Base-by-base conservation (phyloP, 2,888 invertebrate species). In the Protodeltote pygarga region DNA sequence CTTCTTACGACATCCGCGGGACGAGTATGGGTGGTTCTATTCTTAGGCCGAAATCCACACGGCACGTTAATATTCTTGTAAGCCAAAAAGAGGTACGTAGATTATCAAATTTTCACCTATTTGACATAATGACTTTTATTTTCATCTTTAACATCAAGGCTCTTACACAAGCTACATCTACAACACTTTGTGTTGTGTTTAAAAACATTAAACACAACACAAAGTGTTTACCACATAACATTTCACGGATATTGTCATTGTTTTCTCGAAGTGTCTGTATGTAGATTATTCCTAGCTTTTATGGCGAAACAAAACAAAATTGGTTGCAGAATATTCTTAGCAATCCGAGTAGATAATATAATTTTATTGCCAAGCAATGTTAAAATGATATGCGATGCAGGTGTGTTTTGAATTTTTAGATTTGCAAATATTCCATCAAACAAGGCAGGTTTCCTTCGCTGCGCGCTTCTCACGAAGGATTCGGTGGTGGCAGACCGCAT, bases 301-400 rank as follows among this genome's bases (percentile, higher is more conserved):
- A n/a, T n/a, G n/a, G n/a, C n/a, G n/a, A n/a, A n/a, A n/a, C n/a
- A 42, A 38, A 44, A 31, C 44, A 35, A 15, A 59, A 45, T 24
- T 57, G 57, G 5, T 57, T 21, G 3, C 8, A n/a, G 21, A 14
- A 27, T 25, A 24, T 55, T 21, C 37, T 24, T 31, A 35, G 57
- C 29, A 4, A 16, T 14, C 15, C 16, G 15, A 2, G 6, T 25
- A 51, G 31, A 57, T 35, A 34, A 24, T 48, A 35, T 25, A 49
- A 20, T 57, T 51, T 51, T 51, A 51, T 57, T 57, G 24, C 20
- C 29, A 16, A 25, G 21, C 17, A 14, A 25, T 47, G 47, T 31
- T 16, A 55, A 16, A 31, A 33, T 11, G 24, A 14, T 48, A 57
- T 57, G 16, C 48, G 48, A 48, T 31, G 24, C 49, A 31, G 57